These are phyloP conservation scores for Tamias sibiricus DNA, from an alignment of 2,113 vertebrate genomes.

Conservation along the genomic window DNA sequence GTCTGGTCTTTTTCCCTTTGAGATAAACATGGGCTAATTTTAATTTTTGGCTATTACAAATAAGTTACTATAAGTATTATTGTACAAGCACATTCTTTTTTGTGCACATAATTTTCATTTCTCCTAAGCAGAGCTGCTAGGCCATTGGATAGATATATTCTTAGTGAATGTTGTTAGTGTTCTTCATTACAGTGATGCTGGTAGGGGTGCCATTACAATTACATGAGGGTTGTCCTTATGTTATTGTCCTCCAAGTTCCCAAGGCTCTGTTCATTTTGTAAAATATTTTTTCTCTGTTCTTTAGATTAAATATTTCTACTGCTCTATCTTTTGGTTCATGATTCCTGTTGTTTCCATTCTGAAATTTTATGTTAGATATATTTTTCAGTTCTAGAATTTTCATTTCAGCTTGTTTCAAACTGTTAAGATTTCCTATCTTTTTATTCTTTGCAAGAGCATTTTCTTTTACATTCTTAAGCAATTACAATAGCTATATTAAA, in stretches of 20 bases:
- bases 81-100: background rate
- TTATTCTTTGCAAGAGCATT: conserved; percentile 8
- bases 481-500: background rate
- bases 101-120: background rate
- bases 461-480: background rate
- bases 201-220: background rate
- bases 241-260: background rate
- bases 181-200: background rate
- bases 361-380: background rate
- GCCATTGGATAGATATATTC: background rate
- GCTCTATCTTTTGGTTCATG: background rate
- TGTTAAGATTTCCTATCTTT: background rate
- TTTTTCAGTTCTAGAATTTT: background rate
- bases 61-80: background rate
- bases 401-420: background rate
- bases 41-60: background rate
- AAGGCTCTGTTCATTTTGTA: background rate
- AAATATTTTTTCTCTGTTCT: background rate
- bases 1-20: background rate
- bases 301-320: background rate
- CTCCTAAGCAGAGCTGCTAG: background rate
- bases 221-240: background rate
- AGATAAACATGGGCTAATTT: background rate
- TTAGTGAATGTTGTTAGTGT: background rate
- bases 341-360: background rate